phyloP scores from a whole-genome alignment of 2,113 vertebrate species.

The Upupa epops region DNA sequence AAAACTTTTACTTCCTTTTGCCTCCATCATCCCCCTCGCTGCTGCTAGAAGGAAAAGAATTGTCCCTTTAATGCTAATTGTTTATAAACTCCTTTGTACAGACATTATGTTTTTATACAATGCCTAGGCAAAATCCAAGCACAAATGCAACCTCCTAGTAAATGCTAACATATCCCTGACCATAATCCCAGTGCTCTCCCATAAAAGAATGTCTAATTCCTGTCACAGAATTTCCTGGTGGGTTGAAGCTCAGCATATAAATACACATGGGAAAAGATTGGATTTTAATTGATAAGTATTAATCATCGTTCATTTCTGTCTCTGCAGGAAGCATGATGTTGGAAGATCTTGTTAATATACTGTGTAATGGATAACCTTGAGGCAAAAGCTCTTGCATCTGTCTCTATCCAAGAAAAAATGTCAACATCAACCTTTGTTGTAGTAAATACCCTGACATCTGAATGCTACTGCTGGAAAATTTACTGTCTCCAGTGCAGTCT shows the following conservation, averaged over 20 bases:
- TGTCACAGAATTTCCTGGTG: constrained; percentile 13
- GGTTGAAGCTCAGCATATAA: constrained; percentile 42
- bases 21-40: neutral
- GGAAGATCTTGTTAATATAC: constrained; percentile 48
- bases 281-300: constrained; percentile 63
- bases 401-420: constrained; percentile 48
- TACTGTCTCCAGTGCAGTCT: neutral
- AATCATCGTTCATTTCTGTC: constrained; percentile 47
- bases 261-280: constrained; percentile 37
- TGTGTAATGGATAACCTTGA: constrained; percentile 55
- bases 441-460: constrained; percentile 14
- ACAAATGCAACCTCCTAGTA: neutral
- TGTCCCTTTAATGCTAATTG: constrained; percentile 13
- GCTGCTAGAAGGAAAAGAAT: constrained; percentile 35
- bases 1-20: constrained; percentile 37
- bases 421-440: constrained; percentile 63
- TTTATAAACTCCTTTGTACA: constrained; percentile 6
- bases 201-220: constrained; percentile 39
- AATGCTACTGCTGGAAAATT: constrained; percentile 22
- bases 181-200: neutral
- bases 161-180: neutral
- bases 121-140: neutral
- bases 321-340: constrained; percentile 35
- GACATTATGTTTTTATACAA: neutral
- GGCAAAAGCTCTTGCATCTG: constrained; percentile 50